These are phyloP conservation scores for Sitobion miscanthi DNA, from an alignment of 1,140 invertebrate species.

Conservation along the genomic window DNA sequence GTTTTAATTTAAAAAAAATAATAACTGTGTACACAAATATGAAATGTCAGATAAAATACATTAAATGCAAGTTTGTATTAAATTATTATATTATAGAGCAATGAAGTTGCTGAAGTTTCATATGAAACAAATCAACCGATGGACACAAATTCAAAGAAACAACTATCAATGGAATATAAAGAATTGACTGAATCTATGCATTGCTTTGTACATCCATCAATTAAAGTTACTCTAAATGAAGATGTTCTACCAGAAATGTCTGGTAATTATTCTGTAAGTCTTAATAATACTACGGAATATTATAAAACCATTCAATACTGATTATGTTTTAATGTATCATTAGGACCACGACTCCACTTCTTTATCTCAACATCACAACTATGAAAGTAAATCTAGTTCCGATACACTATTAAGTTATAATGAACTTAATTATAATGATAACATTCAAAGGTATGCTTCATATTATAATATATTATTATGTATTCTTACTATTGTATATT, in stretches of 20 bases:
- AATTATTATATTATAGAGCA: slow-evolving; percentile 2
- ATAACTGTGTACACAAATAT: background rate
- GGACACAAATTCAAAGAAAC: background rate
- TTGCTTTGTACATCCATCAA: slow-evolving; percentile 28
- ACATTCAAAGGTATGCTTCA: slow-evolving; percentile 69
- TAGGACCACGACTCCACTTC: slow-evolving; percentile 81
- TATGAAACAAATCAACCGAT: background rate
- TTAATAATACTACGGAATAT: slow-evolving; percentile 59
- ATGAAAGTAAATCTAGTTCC: slow-evolving; percentile 81
- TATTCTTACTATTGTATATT: background rate
- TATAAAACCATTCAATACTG: background rate
- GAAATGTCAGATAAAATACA: background rate
- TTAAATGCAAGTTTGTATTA: background rate
- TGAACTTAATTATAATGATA: slow-evolving; percentile 87
- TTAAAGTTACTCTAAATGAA: background rate
- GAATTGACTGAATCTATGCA: background rate
- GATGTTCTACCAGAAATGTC: slow-evolving; percentile 24
- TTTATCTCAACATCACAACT: slow-evolving; percentile 85
- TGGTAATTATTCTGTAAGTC: slow-evolving; percentile 63
- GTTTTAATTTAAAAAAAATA: background rate
- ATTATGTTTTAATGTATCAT: background rate
- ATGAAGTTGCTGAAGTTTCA: background rate
- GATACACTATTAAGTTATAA: slow-evolving; percentile 84
- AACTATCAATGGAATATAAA: background rate
- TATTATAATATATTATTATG: background rate